phyloP scores from a whole-genome alignment of 2,113 vertebrate genomes.

The Microtus ochrogaster region DNA sequence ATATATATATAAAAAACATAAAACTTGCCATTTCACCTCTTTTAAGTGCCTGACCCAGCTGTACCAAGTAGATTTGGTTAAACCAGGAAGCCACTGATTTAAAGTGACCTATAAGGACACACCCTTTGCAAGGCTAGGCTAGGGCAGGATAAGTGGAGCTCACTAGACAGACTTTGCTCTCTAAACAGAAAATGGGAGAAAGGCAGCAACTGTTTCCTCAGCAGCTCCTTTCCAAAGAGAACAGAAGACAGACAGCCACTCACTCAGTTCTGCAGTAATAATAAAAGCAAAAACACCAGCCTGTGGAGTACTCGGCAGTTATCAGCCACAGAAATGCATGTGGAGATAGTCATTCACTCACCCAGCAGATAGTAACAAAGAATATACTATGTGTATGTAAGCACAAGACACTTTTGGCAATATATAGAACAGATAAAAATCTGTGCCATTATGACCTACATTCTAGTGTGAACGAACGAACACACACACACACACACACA shows the following conservation, averaged over 20 bases:
- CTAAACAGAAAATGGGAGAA: neutral
- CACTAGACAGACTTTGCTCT: neutral
- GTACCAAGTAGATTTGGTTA: neutral
- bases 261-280: neutral
- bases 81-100: neutral
- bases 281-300: neutral
- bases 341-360: neutral
- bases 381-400: neutral
- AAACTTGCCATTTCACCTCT: neutral
- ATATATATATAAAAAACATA: neutral
- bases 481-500: neutral
- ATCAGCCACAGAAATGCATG: neutral
- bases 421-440: slow-evolving; percentile 26
- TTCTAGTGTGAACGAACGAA: neutral
- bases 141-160: neutral
- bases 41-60: slow-evolving; percentile 3
- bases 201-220: neutral
- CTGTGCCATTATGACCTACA: neutral
- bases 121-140: slow-evolving; percentile 1
- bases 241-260: neutral
- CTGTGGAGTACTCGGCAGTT: neutral
- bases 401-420: slow-evolving; percentile 1
- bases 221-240: neutral
- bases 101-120: neutral
- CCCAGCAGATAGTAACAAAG: slow-evolving; percentile 25